Evolutionary conservation across 2,113 vertebrate species (phyloP), one percentile per base, ranked within the genome.

Genomic region (Actenoides hombroni): DNA sequence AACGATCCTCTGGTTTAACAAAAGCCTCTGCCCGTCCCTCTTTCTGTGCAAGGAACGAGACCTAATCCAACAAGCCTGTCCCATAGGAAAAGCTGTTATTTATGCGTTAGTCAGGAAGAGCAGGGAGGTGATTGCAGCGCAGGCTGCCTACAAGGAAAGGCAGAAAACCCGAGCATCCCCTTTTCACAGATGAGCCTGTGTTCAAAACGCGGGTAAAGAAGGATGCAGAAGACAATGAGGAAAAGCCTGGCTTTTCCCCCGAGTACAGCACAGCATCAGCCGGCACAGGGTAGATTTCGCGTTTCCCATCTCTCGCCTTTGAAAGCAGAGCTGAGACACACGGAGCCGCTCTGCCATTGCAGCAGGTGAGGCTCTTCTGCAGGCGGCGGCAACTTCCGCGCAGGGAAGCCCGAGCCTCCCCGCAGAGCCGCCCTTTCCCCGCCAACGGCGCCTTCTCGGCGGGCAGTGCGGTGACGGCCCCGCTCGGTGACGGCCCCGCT

Each of bases 231-330:
- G 77, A 86, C 95, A 94, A 85, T n/a, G 90, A 54, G 75, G 51
- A 5, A 12, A 60, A n/a, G 46, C 75, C 80, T 0, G 74, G 51
- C 13, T 61, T 10, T 5, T 5, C 42, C 60, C 33, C 49, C 28
- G n/a, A 0, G 42, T 42, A 42, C 42, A 67, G 23, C 2, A 2
- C 51, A 5, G 59, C 3, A 8, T 6, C 1, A 8, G 64, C 13
- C 42, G 64, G 59, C 63, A 4, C 39, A 4, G 39, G 17, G 39
- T 1, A 1, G 13, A 13, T 18, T 5, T 5, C 83, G 0, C 31
- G 13, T 2, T 13, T 4, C 0, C 44, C 1, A 5, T 1, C 74
- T 1, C 40, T 56, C 73, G 33, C 40, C 73, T 28, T 4, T 1
- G 44, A 15, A 19, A 81, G 51, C 44, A 0, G 26, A 40, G 54